Conservation (phyloP, 1,140 invertebrate species). For the Brachionus sp. region DNA sequence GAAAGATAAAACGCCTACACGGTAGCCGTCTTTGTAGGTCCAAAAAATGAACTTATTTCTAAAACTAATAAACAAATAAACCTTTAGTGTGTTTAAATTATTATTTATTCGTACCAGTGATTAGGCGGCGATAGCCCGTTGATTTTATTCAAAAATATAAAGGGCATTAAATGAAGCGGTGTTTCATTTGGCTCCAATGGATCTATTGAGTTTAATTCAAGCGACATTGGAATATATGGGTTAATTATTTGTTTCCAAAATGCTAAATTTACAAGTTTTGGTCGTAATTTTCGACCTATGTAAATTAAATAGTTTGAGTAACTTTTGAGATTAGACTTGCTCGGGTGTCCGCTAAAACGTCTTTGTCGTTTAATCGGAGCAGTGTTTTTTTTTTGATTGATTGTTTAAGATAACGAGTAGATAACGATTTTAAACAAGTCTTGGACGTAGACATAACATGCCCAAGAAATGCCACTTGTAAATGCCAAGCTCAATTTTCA, state of each 20-base stretch:
- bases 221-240: background rate
- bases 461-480: background rate
- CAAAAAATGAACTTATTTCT: background rate
- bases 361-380: background rate
- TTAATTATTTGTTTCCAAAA: background rate
- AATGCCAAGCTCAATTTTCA: background rate
- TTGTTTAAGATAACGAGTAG: background rate
- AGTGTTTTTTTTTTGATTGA: background rate
- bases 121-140: background rate
- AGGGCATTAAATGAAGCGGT: background rate
- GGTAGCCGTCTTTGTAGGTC: background rate
- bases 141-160: background rate
- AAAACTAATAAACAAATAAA: slow-evolving; percentile 1
- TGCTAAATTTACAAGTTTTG: slow-evolving; percentile 3
- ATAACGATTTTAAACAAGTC: slow-evolving; percentile 4
- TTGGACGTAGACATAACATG: background rate
- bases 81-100: background rate
- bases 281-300: background rate
- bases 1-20: background rate
- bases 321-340: background rate
- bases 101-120: background rate
- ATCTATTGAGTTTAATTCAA: slow-evolving; percentile 10
- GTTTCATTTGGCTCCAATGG: background rate
- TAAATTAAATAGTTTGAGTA: background rate
- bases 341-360: background rate